Evolutionary conservation across 2,797 vertebrate species (phyloP), one percentile per base, ranked within the genome.

Genomic region (Aotus griseimembra): DNA sequence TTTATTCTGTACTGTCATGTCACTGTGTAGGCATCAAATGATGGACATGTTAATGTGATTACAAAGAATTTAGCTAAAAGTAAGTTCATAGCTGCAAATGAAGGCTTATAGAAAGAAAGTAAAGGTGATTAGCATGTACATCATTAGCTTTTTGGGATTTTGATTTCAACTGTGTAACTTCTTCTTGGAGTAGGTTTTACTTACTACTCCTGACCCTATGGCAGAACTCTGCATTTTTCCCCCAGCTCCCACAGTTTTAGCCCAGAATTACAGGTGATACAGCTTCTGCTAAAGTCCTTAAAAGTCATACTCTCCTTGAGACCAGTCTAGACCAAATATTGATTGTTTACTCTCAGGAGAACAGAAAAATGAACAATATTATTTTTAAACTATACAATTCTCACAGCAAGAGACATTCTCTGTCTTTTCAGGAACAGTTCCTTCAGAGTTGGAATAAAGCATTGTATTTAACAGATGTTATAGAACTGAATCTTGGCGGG

Each of bases 361-460:
- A 48, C 0, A 70, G 64, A 76, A 94, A 94, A 70, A 24, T 8
- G 5, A 92, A 26, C 28, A 73, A 55, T n/a, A 67, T 39, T 4
- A 84, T 87, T 92, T 93, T 93, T 72, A 94, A 87, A 57, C 70
- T 44, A 22, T 15, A 55, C 9, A 24, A 33, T 75, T 96, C 95
- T 93, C 83, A 82, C 8, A 58, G 58, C n/a, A 81, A 67, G 46
- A 77, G 24, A 85, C 17, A 57, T n/a, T 67, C 19, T 73, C 14
- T 93, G 4, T 52, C 30, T 57, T 91, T 77, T 73, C 44, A 44
- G 41, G 2, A 44, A 89, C 80, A 48, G 36, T 52, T 77, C 44
- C 39, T 61, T 41, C 30, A 33, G 58, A 90, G 52, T 3, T 58
- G 19, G 36, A 13, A 55, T 28, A 70, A 36, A 93, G 73, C 13